Percentiles rank a stretch among this genome's conserved stretches.
Conservation (phyloP, 2,888 invertebrate genomes). For the Parascotia fuliginaria region DNA sequence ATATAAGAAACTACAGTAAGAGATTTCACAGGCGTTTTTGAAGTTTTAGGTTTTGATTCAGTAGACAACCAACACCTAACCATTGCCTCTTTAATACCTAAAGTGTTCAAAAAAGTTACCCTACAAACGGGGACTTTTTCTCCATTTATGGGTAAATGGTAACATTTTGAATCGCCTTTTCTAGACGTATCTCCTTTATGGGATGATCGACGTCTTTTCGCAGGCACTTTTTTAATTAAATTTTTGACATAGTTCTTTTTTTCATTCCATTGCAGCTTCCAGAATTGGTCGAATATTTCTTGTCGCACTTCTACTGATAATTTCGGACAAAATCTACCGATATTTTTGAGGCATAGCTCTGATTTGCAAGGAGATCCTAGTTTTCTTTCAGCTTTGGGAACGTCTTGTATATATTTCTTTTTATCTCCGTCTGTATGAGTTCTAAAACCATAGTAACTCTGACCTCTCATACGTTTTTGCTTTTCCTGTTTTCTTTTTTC, state of each 20-base stretch:
- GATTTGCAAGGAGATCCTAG: conserved; percentile 59
- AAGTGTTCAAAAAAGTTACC: conserved; percentile 63
- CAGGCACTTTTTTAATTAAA: conserved; percentile 56
- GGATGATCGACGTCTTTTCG: conserved; percentile 52
- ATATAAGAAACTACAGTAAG: conserved; percentile 59
- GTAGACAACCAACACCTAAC: conserved; percentile 60
- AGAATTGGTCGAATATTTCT: conserved; percentile 60
- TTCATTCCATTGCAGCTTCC: conserved; percentile 65
- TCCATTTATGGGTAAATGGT: conserved; percentile 49
- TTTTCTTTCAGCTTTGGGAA: conserved; percentile 59
- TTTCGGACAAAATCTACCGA: conserved; percentile 42
- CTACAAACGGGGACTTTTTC: conserved; percentile 58
- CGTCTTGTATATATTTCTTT: conserved; percentile 64
- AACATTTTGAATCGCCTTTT: conserved; percentile 62
- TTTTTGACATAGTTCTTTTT: conserved; percentile 58
- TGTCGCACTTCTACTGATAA: conserved; percentile 50
- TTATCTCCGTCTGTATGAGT: conserved; percentile 38
- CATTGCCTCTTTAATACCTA: conserved; percentile 70
- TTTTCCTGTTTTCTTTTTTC: conserved; percentile 60
- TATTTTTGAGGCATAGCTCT: conserved; percentile 52
- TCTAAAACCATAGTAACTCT: conserved; percentile 66
- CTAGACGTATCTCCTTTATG: conserved; percentile 54
- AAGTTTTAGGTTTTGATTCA: conserved; percentile 38
- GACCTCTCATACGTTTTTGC: conserved; percentile 66
- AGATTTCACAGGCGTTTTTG: conserved; percentile 56